These are phyloP conservation scores for rabbit (Oryctolagus cuniculus) DNA, from an alignment of 2,113 vertebrate species.

Conservation along the genomic window DNA sequence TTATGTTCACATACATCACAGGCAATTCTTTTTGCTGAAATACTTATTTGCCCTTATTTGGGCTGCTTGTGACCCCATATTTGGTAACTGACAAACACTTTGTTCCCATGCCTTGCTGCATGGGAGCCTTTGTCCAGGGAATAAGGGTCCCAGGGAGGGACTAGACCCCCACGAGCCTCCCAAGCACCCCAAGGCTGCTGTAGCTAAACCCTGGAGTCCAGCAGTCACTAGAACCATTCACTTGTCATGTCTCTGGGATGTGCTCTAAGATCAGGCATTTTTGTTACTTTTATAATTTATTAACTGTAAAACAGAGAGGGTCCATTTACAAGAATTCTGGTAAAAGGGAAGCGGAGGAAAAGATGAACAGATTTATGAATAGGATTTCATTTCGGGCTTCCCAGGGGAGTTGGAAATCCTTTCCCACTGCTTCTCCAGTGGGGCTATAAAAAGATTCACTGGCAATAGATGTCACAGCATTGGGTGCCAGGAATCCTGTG, in stretches of 20 bases:
- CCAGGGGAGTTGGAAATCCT: slow-evolving; percentile 23
- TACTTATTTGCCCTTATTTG: slow-evolving; percentile 65
- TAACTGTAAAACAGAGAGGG: not conserved
- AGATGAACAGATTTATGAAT: slow-evolving; percentile 62
- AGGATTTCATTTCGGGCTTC: slow-evolving; percentile 59
- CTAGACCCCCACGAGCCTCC: not conserved
- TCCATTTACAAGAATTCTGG: slow-evolving; percentile 57
- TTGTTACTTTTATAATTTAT: slow-evolving; percentile 57
- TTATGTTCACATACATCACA: slow-evolving; percentile 27
- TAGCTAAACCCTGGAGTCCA: not conserved
- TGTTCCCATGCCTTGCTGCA: not conserved
- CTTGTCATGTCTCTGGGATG: not conserved
- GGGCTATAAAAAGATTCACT: not conserved
- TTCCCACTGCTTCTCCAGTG: not conserved
- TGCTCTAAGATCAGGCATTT: not conserved
- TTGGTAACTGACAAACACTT: not conserved
- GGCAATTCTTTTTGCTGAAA: slow-evolving; percentile 45
- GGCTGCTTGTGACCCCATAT: slow-evolving; percentile 37
- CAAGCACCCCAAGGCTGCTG: rapidly evolving
- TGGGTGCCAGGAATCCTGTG: slow-evolving; percentile 31
- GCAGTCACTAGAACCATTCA: not conserved
- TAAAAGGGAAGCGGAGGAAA: slow-evolving; percentile 45
- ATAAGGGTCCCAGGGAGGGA: not conserved
- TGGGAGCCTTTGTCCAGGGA: not conserved
- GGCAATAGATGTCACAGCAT: not conserved